These are phyloP conservation scores for Hymenopus coronatus DNA, from an alignment of 2,888 invertebrate species.

Conservation along the genomic window DNA sequence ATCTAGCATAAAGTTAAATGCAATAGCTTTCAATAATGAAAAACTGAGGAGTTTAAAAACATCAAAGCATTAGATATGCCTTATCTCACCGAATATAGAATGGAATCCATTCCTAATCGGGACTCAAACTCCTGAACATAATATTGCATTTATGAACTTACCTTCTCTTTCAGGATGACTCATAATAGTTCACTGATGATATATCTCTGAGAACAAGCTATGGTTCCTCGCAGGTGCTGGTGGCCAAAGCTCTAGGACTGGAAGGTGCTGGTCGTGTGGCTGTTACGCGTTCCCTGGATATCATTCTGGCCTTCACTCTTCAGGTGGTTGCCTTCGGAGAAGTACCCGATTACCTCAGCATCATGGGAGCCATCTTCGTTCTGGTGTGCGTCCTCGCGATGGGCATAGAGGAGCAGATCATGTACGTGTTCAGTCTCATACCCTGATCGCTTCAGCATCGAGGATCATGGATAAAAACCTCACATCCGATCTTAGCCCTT, in stretches of 20 bases:
- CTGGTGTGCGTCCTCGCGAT: constrained; percentile 48
- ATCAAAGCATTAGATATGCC: too few species aligned
- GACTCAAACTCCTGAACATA: too few species aligned
- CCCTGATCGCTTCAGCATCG: constrained; percentile 38
- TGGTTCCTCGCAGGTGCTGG: constrained; percentile 43
- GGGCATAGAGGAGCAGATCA: constrained; percentile 48
- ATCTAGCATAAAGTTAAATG: too few species aligned
- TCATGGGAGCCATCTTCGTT: constrained; percentile 46
- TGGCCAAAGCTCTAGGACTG: constrained; percentile 48
- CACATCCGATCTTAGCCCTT: neutral
- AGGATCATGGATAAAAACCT: neutral
- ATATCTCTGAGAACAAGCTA: too few species aligned
- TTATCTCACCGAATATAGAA: too few species aligned
- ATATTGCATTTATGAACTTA: too few species aligned
- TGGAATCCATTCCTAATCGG: too few species aligned
- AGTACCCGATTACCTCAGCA: constrained; percentile 45
- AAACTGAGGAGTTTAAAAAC: too few species aligned
- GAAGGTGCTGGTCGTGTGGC: constrained; percentile 52
- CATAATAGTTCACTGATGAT: too few species aligned
- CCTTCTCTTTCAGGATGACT: too few species aligned
- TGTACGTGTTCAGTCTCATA: constrained; percentile 45
- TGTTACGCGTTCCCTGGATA: constrained; percentile 50
- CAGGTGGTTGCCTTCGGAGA: constrained; percentile 48
- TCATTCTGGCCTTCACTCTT: constrained; percentile 49
- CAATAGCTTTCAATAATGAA: too few species aligned